Conservation (phyloP, 2,888 invertebrate species). For the Drosophila monieri region DNA sequence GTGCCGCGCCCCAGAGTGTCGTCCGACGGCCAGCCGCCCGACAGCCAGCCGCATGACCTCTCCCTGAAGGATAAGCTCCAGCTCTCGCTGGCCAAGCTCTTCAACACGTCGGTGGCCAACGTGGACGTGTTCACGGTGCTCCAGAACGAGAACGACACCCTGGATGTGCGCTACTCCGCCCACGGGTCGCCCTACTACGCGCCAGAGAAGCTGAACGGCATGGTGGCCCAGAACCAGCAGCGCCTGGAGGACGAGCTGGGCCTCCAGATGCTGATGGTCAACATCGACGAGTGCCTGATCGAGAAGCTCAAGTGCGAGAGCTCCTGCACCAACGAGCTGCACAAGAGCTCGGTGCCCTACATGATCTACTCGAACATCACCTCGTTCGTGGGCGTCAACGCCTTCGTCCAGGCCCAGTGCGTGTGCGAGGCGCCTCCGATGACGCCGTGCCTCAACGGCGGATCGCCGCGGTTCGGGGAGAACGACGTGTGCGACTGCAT, state of each 20-base stretch:
- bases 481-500: conserved; percentile 91
- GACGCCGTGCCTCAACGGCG: conserved; percentile 90
- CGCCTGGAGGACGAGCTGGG: conserved; percentile 89
- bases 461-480: conserved; percentile 86
- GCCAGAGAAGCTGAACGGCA: conserved; percentile 93
- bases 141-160: conserved; percentile 86
- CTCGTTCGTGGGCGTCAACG: conserved; percentile 96
- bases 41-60: conserved; percentile 71
- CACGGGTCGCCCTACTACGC: conserved; percentile 97
- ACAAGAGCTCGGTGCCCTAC: conserved; percentile 89
- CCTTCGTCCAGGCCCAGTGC: conserved; percentile 92
- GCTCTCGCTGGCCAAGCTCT: conserved; percentile 87
- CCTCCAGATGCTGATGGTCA: conserved; percentile 92
- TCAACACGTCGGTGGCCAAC: conserved; percentile 91
- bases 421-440: conserved; percentile 85
- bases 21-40: conserved; percentile 69
- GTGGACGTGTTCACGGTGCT: conserved; percentile 97
- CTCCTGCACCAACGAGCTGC: conserved; percentile 92
- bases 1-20: no score
- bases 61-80: conserved; percentile 84
- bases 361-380: conserved; percentile 96
- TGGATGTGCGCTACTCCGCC: conserved; percentile 96
- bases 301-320: conserved; percentile 89
- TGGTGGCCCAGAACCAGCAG: conserved; percentile 89
- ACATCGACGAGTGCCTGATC: conserved; percentile 94